Evolutionary conservation across 2,888 invertebrate genomes (phyloP).

Genomic region (Polyommatus icarus): DNA sequence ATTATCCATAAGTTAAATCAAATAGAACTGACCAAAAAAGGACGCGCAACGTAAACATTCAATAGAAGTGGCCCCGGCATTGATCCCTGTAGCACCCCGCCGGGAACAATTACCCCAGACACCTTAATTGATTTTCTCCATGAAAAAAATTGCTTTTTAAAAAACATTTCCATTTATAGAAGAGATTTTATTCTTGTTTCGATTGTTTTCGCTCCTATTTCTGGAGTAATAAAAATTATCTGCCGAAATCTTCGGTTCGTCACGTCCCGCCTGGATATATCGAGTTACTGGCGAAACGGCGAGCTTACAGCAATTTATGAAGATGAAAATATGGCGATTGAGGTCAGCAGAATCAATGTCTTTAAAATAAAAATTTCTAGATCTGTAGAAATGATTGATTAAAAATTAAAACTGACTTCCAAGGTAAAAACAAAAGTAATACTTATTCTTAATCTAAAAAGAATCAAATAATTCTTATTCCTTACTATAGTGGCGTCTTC

Average conservation of each 20-base stretch:
- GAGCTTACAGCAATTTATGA: background rate
- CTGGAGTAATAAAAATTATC: slow-evolving; percentile 8
- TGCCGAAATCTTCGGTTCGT: background rate
- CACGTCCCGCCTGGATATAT: background rate
- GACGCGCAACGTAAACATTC: background rate
- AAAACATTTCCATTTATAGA: background rate
- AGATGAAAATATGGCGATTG: background rate
- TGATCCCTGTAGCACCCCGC: background rate
- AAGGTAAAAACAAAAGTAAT: no score
- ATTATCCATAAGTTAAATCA: no score
- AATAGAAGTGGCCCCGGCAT: background rate
- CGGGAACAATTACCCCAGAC: background rate
- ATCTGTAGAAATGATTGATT: background rate
- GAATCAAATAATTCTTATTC: no score
- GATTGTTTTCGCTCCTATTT: background rate
- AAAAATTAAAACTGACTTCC: no score
- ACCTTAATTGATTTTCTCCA: background rate
- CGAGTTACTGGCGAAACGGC: background rate
- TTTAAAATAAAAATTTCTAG: background rate
- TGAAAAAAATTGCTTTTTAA: background rate
- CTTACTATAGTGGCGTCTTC: no score
- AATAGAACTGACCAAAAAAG: background rate
- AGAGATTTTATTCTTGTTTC: background rate
- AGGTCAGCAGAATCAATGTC: background rate
- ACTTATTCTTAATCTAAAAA: no score